Conservation (phyloP, 35 echinoderm and acorn worm genomes). For the Patiria miniata region DNA sequence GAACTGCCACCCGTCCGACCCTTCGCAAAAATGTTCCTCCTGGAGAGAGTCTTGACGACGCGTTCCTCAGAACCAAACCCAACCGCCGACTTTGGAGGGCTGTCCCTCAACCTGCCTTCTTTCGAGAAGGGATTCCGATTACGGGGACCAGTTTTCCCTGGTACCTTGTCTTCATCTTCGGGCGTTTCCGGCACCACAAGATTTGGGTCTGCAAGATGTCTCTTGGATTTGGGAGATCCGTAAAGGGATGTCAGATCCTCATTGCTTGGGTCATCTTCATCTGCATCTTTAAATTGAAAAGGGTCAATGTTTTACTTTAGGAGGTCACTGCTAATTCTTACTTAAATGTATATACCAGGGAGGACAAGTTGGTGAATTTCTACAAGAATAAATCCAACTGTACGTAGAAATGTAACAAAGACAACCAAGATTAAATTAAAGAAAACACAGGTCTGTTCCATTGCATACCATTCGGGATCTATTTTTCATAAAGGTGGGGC, state of each 20-base stretch:
- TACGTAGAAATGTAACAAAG: too few relatives aligned
- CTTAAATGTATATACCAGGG: too few relatives aligned
- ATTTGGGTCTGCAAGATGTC: background rate
- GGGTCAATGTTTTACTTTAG: too few relatives aligned
- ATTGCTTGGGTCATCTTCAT: background rate
- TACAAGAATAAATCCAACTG: too few relatives aligned
- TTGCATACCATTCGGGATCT: too few relatives aligned
- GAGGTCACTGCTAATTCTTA: too few relatives aligned
- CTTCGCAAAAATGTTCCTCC: slow-evolving; percentile 9
- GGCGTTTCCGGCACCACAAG: slow-evolving; percentile 6
- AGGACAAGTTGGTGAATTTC: too few relatives aligned
- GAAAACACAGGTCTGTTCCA: too few relatives aligned
- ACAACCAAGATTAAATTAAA: too few relatives aligned
- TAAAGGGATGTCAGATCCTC: slow-evolving; percentile 17
- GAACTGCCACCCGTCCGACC: background rate
- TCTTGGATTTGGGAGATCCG: background rate
- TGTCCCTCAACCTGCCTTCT: background rate
- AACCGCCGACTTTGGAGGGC: background rate
- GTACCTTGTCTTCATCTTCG: background rate
- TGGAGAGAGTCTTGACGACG: background rate
- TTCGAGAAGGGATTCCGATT: background rate
- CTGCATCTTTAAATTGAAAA: background rate
- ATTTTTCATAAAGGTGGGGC: too few relatives aligned
- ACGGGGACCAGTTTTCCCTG: background rate
- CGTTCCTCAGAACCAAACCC: background rate